phyloP scores from a whole-genome alignment of 2,797 vertebrate genomes.

The Anniella stebbinsi region DNA sequence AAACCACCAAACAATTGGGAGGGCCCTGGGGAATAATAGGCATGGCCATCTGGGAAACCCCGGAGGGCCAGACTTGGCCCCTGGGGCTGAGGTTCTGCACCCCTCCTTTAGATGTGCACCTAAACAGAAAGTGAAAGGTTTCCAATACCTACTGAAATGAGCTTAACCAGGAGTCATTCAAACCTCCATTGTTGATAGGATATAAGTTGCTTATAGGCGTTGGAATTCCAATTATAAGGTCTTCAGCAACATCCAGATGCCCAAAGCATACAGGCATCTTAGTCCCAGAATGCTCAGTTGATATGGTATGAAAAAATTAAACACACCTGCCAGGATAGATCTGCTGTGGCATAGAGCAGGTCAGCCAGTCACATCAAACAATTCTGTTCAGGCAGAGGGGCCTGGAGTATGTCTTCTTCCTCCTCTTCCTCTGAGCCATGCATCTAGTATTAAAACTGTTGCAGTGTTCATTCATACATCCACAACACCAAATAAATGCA shows the following conservation, averaged over 20 bases:
- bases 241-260: background rate
- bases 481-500: background rate
- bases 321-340: background rate
- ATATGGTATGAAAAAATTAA: background rate
- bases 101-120: background rate
- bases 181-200: background rate
- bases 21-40: too few species aligned
- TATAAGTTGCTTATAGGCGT: background rate
- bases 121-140: background rate
- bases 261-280: background rate
- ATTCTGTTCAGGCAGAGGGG: background rate
- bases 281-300: background rate
- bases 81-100: too few species aligned
- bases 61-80: too few species aligned
- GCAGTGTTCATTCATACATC: background rate
- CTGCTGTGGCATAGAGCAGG: background rate
- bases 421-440: background rate
- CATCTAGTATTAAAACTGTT: background rate
- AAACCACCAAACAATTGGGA: too few species aligned
- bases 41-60: too few species aligned
- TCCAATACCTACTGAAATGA: background rate
- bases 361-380: background rate
- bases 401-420: background rate
- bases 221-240: background rate
- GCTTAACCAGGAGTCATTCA: background rate